Percentiles rank a stretch among this genome's conserved stretches.
These are phyloP conservation scores for Rhinoraja longicauda DNA, from an alignment of 2,797 vertebrate genomes.

Conservation along the genomic window DNA sequence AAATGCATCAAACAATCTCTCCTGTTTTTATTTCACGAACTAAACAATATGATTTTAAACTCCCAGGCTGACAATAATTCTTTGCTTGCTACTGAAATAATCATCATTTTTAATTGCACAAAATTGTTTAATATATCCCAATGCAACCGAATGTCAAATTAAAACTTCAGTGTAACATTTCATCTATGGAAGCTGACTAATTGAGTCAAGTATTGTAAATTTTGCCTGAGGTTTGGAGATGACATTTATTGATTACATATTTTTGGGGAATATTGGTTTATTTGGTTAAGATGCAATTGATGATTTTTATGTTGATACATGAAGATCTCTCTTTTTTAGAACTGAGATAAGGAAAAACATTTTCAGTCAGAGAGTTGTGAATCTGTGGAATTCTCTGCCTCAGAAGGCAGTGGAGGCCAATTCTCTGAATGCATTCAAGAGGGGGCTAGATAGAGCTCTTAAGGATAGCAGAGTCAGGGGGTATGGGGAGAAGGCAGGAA, in stretches of 20 bases:
- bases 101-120: not conserved
- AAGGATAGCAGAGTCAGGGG: too few relatives aligned
- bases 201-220: not conserved
- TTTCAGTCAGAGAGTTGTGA: too few relatives aligned
- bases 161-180: not conserved
- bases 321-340: too few relatives aligned
- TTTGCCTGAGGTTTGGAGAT: not conserved
- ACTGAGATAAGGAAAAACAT: too few relatives aligned
- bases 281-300: too few relatives aligned
- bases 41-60: not conserved
- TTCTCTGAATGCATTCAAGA: too few relatives aligned
- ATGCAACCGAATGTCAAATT: not conserved
- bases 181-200: not conserved
- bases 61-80: not conserved
- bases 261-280: not conserved
- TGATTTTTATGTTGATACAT: too few relatives aligned
- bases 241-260: not conserved
- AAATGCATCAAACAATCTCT: not conserved
- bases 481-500: too few relatives aligned
- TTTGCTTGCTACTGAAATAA: not conserved
- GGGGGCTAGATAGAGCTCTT: too few relatives aligned
- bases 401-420: too few relatives aligned
- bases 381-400: too few relatives aligned
- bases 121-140: not conserved
- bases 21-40: not conserved